Percentiles rank a stretch among this genome's conserved stretches.
Conservation (phyloP, 2,888 invertebrate genomes). For the Nomada ruficornis region DNA sequence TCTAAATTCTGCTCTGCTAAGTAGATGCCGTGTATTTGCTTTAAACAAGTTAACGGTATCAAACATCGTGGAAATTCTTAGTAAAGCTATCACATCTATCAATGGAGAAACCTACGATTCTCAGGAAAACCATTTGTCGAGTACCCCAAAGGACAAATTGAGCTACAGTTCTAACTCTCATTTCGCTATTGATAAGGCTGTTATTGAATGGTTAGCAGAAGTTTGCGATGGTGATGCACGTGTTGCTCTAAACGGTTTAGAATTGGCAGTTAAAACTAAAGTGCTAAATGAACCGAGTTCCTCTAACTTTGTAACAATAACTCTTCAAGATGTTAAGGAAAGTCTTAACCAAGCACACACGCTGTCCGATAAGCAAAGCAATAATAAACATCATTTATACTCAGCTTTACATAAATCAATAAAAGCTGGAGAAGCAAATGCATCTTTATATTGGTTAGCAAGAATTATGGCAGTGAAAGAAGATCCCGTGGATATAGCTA, state of each 20-base stretch:
- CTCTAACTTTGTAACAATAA: slow-evolving; percentile 30
- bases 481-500: slow-evolving; percentile 75
- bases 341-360: slow-evolving; percentile 61
- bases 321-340: slow-evolving; percentile 64
- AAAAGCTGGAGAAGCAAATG: slow-evolving; percentile 66
- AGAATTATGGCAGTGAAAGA: slow-evolving; percentile 74
- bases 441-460: slow-evolving; percentile 74
- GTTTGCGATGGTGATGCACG: slow-evolving; percentile 73
- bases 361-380: slow-evolving; percentile 55
- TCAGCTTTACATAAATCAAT: slow-evolving; percentile 75
- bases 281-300: slow-evolving; percentile 9
- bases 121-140: background rate
- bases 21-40: slow-evolving; percentile 90
- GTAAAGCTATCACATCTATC: slow-evolving; percentile 85
- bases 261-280: slow-evolving; percentile 64
- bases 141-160: slow-evolving; percentile 10
- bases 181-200: slow-evolving; percentile 62
- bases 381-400: slow-evolving; percentile 68
- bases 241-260: slow-evolving; percentile 69
- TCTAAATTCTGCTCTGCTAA: slow-evolving; percentile 91
- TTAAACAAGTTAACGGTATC: slow-evolving; percentile 88
- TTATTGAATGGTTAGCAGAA: slow-evolving; percentile 69
- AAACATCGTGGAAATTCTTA: slow-evolving; percentile 87
- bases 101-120: slow-evolving; percentile 66
- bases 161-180: slow-evolving; percentile 8